Conservation (phyloP, 2,888 invertebrate species). For the Calephelis perditalis region DNA sequence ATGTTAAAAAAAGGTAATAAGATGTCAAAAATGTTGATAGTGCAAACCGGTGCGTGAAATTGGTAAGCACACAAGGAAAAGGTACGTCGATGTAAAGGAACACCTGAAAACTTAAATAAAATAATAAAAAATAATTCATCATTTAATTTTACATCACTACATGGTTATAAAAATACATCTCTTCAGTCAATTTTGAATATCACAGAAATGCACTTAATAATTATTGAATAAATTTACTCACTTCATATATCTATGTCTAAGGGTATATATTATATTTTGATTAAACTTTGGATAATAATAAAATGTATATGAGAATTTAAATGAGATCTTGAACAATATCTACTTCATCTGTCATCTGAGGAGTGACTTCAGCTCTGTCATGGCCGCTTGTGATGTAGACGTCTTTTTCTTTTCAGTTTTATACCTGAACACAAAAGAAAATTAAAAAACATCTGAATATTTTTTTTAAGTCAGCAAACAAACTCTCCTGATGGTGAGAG, state of each 20-base stretch:
- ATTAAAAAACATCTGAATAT: no score
- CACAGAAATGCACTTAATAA: slow-evolving; percentile 48
- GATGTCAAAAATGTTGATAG: no score
- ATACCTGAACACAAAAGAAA: slow-evolving; percentile 41
- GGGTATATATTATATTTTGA: slow-evolving; percentile 15
- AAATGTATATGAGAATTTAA: slow-evolving; percentile 14
- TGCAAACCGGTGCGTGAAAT: no score
- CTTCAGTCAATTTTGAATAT: slow-evolving; percentile 60
- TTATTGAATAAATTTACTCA: slow-evolving; percentile 15
- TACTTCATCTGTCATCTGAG: slow-evolving; percentile 52
- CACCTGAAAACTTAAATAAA: no score
- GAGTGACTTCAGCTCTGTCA: slow-evolving; percentile 58
- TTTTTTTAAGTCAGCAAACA: no score
- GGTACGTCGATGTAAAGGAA: no score
- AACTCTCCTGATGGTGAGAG: no score
- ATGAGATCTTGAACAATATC: slow-evolving; percentile 29
- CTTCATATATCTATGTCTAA: slow-evolving; percentile 15
- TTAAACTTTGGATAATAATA: slow-evolving; percentile 13
- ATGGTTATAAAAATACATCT: slow-evolving; percentile 50
- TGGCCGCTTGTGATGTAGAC: slow-evolving; percentile 55
- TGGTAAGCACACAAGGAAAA: no score
- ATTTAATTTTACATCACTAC: slow-evolving; percentile 21
- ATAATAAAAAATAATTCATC: no score
- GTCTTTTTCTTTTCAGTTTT: slow-evolving; percentile 62
- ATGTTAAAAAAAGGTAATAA: no score